Conservation (phyloP, 1,140 invertebrate genomes). For the Drosophila navojoa region DNA sequence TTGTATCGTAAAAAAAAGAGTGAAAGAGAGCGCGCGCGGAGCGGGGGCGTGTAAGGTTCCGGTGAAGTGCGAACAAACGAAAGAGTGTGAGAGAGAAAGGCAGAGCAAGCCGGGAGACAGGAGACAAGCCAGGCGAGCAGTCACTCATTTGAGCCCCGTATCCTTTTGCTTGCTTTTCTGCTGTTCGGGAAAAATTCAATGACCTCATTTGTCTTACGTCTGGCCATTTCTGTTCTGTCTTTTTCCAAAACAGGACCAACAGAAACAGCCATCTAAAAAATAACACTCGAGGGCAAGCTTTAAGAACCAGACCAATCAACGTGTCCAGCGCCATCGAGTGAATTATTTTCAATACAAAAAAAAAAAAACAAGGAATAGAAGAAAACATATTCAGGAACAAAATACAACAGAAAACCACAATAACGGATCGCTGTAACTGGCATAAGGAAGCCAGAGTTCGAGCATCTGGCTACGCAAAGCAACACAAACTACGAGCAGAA, state of each 20-base stretch:
- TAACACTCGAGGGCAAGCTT: constrained; percentile 46
- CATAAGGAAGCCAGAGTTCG: constrained; percentile 25
- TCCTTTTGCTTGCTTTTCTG: constrained; percentile 49
- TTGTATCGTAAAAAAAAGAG: constrained; percentile 63
- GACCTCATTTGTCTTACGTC: constrained; percentile 79
- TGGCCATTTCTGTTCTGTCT: constrained; percentile 55
- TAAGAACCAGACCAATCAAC: constrained; percentile 47
- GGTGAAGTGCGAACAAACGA: constrained; percentile 39
- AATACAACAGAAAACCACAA: constrained; percentile 14
- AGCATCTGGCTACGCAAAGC: constrained; percentile 39
- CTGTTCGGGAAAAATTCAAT: constrained; percentile 70
- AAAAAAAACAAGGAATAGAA: constrained; percentile 5
- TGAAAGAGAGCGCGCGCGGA: constrained; percentile 41
- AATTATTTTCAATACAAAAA: constrained; percentile 30
- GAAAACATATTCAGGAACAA: constrained; percentile 3
- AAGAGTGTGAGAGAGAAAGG: constrained; percentile 38
- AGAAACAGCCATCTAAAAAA: constrained; percentile 38
- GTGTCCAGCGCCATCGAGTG: constrained; percentile 40
- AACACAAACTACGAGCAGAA: constrained; percentile 29
- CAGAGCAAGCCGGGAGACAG: constrained; percentile 38
- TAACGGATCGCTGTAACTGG: constrained; percentile 17
- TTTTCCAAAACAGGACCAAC: constrained; percentile 43
- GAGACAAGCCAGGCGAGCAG: constrained; percentile 19
- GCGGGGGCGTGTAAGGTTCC: constrained; percentile 56
- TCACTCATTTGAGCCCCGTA: constrained; percentile 43